Conservation (phyloP, 2,113 vertebrate species). For the Rhynchomys soricoides region DNA sequence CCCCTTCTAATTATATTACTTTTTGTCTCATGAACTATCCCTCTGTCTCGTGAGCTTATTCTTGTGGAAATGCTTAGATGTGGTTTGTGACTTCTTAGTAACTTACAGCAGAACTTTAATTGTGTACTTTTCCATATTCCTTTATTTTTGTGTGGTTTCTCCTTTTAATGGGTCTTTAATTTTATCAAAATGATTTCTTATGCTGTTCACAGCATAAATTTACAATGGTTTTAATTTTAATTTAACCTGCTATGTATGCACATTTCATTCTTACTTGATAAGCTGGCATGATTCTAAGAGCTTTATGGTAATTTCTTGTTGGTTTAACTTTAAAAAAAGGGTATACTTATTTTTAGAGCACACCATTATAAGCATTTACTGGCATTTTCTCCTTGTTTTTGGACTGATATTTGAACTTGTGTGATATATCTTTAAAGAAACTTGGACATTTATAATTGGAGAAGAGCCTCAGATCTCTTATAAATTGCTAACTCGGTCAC, state of each 20-base stretch:
- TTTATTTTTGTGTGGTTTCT: not conserved
- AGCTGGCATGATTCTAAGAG: not conserved
- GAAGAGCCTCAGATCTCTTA: constrained; percentile 7
- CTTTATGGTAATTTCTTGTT: not conserved
- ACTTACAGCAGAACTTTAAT: not conserved
- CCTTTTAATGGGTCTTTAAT: not conserved
- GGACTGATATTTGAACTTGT: not conserved
- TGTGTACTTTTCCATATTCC: not conserved
- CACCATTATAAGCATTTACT: constrained; percentile 5
- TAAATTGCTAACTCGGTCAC: not conserved
- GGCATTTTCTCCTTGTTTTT: not conserved
- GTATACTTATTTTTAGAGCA: not conserved
- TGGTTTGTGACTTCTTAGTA: not conserved
- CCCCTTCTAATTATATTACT: not conserved
- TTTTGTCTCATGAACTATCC: not conserved
- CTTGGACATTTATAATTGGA: not conserved
- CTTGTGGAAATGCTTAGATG: not conserved
- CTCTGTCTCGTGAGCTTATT: constrained; percentile 2
- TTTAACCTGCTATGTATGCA: not conserved
- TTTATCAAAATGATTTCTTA: not conserved
- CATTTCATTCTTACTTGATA: not conserved
- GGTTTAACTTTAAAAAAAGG: not conserved
- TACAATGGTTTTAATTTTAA: not conserved
- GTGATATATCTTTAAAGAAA: not conserved
- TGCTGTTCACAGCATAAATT: not conserved